Base-by-base conservation (phyloP, 2,888 invertebrate genomes). In the Pocota personata region DNA sequence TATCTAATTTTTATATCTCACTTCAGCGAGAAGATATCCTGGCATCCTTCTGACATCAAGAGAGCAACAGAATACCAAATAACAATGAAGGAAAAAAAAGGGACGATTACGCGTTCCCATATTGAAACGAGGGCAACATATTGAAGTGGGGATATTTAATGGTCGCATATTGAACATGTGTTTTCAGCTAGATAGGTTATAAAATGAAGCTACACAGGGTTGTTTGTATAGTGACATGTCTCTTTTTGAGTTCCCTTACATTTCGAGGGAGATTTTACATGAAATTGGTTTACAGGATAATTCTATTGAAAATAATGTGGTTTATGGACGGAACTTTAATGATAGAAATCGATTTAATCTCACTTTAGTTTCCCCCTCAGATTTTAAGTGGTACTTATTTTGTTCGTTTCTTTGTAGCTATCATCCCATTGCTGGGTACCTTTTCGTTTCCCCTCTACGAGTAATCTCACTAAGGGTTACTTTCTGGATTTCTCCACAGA, bases 141-240 rank as follows among this genome's bases (percentile, higher is more conserved):
- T 58, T 58, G 37, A 77, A 46, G 77, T 21, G 60, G 67, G 62
- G 21, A 43, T 35, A 48, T 62, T 78, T 71, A 78, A 78, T 69
- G 69, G 77, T 48, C 69, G 62, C 52, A 78, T 62, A 78, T 69
- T 71, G 77, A 78, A 77, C 69, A 77, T 62, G 69, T 69, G 60
- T 78, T 66, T 58, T 48, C 21, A 64, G 64, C 52, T 58, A 67
- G 50, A 58, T 50, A 19, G 35, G 50, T 67, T 62, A 19, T 27
- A 52, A 64, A 58, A 57, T 50, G 46, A 67, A 58, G 58, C 67
- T 58, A 37, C 77, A 58, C 35, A 27, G 46, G 66, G 46, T 40
- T 76, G 76, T 76, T 32, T 35, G 55, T 43, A 4, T 43, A 46
- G 55, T 4, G 35, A 30, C 43, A 52, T 48, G 43, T 64, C 32